Conservation (phyloP, 1,140 invertebrate genomes). For the Araneus ventricosus region DNA sequence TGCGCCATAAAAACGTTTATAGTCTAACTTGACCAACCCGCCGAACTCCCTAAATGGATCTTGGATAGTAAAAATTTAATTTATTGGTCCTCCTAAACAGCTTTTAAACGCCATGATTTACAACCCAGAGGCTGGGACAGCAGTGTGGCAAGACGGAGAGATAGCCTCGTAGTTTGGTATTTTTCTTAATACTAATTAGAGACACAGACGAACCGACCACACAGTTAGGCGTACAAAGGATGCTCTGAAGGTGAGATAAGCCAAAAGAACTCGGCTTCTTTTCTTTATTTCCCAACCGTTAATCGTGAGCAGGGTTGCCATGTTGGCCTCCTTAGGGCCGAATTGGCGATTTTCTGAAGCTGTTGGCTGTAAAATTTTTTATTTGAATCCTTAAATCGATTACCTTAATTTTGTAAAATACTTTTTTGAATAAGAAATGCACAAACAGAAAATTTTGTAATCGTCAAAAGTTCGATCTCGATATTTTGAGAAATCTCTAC, state of each 20-base stretch:
- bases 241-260: constrained; percentile 14
- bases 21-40: constrained; percentile 48
- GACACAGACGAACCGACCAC: constrained; percentile 59
- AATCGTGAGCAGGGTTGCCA: not conserved
- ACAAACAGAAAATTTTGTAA: too few species aligned
- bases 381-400: too few species aligned
- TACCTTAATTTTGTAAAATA: too few species aligned
- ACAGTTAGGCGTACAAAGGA: constrained; percentile 53
- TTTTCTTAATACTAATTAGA: constrained; percentile 73
- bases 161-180: not conserved
- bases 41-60: constrained; percentile 57
- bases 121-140: constrained; percentile 11
- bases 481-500: too few species aligned
- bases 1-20: constrained; percentile 67
- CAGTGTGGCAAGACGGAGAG: not conserved
- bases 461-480: too few species aligned
- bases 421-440: too few species aligned
- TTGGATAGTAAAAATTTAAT: constrained; percentile 68
- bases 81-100: constrained; percentile 61
- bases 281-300: not conserved
- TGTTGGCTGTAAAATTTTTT: too few species aligned
- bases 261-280: not conserved
- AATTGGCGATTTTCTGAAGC: too few species aligned
- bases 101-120: constrained; percentile 73
- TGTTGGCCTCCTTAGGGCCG: too few species aligned